Percentiles rank a stretch among this genome's conserved stretches.
phyloP scores from a whole-genome alignment of 2,888 invertebrate genomes.

The Busseola fusca region DNA sequence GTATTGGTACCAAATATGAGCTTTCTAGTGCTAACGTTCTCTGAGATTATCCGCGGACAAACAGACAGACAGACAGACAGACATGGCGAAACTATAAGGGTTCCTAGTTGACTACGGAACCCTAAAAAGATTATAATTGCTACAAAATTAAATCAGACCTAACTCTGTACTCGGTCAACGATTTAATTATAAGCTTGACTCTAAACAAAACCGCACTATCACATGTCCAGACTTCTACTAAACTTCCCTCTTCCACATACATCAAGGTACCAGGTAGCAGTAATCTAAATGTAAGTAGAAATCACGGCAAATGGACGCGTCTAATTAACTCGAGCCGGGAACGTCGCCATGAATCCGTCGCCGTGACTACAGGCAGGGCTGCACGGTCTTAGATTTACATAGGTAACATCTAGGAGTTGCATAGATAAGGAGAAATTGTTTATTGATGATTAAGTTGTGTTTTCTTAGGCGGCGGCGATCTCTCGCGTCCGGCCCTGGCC shows the following conservation, averaged over 20 bases:
- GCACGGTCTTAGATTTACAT: constrained; percentile 23
- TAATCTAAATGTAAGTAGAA: constrained; percentile 58
- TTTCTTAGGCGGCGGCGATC: too few species aligned
- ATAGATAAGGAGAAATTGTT: not conserved
- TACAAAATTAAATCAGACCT: too few species aligned
- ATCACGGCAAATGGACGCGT: constrained; percentile 67
- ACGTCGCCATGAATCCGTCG: constrained; percentile 45
- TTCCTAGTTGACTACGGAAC: too few species aligned
- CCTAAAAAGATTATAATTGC: too few species aligned
- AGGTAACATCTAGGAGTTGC: constrained; percentile 7
- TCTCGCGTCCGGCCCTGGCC: too few species aligned
- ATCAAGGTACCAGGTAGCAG: constrained; percentile 7
- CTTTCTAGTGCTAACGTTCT: too few species aligned
- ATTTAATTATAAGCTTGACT: not conserved
- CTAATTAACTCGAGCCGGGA: constrained; percentile 65
- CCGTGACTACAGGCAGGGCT: constrained; percentile 13
- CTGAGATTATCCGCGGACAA: too few species aligned
- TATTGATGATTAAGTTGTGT: not conserved
- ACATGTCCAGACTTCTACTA: not conserved
- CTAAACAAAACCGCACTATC: not conserved
- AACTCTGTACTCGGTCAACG: too few species aligned
- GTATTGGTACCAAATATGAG: too few species aligned
- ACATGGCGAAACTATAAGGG: too few species aligned
- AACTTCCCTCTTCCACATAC: constrained; percentile 2
- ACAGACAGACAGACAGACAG: too few species aligned